Conservation (phyloP, 2,113 vertebrate genomes). For the Bolborhynchus lineola region DNA sequence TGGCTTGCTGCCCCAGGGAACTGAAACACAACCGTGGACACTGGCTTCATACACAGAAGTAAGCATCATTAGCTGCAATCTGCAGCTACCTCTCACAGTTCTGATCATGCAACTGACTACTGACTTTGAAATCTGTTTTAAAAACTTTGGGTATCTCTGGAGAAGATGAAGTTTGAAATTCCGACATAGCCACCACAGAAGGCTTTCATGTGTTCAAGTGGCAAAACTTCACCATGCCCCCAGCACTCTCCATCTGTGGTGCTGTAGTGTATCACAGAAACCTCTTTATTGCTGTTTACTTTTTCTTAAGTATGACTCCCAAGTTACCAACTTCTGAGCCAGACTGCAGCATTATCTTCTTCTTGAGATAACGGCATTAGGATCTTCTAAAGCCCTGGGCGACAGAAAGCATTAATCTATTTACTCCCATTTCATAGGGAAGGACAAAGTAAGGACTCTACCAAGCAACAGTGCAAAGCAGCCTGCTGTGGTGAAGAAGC, state of each 20-base stretch:
- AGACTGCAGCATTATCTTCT: constrained; percentile 1
- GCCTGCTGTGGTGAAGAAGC: not conserved
- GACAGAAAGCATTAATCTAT: not conserved
- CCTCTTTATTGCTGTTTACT: not conserved
- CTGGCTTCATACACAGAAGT: not conserved
- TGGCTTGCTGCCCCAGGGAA: constrained; percentile 16
- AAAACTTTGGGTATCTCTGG: not conserved
- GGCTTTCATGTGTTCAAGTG: not conserved
- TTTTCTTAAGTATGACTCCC: constrained; percentile 26
- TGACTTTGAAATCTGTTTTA: constrained; percentile 41
- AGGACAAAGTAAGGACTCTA: not conserved
- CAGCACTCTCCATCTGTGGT: not conserved
- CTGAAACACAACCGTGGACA: not conserved
- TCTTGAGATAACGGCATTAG: constrained; percentile 7
- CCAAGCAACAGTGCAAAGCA: not conserved
- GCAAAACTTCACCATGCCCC: not conserved
- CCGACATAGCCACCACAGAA: not conserved
- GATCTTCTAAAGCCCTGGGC: not conserved
- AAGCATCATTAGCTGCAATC: fast-evolving
- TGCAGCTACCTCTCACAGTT: not conserved
- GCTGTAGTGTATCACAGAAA: not conserved
- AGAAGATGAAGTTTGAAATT: constrained; percentile 28
- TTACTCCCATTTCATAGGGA: not conserved
- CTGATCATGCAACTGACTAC: not conserved
- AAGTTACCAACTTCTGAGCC: not conserved